Percentiles rank a stretch among this genome's conserved stretches.
Evolutionary conservation across 2,113 vertebrate genomes (phyloP).

Genomic region (Coryphaenoides rupestris): DNA sequence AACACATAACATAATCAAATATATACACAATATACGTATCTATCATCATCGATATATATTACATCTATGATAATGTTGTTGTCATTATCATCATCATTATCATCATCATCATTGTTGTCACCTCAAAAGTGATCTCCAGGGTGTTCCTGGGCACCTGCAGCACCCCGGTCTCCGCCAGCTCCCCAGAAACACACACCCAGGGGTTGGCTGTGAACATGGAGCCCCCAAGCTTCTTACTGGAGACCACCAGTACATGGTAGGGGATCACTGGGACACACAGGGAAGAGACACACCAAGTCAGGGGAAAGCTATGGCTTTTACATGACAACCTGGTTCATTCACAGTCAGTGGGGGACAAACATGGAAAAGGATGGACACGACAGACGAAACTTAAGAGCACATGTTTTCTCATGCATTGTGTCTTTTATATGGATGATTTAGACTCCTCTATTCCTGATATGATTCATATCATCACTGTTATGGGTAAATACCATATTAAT

Average conservation of each 20-base stretch:
- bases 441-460: no score
- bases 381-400: neutral
- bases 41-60: no score
- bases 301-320: no score
- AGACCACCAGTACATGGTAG: conserved; percentile 90
- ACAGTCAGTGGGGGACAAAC: no score
- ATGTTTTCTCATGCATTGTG: neutral
- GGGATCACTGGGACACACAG: conserved; percentile 84
- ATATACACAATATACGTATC: neutral
- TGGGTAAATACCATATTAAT: no score
- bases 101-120: conserved; percentile 37
- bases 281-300: conserved; percentile 4
- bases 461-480: no score
- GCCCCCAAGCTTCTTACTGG: conserved; percentile 95
- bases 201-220: conserved; percentile 99
- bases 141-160: conserved; percentile 92
- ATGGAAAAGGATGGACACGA: no score
- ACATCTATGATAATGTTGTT: no score
- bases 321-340: no score
- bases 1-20: neutral
- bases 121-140: conserved; percentile 97
- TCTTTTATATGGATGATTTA: no score
- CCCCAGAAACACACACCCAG: conserved; percentile 97
- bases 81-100: no score
- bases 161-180: conserved; percentile 92